Evolutionary conservation across 1,140 invertebrate species (phyloP).

Genomic region (Oedothorax gibbosus): DNA sequence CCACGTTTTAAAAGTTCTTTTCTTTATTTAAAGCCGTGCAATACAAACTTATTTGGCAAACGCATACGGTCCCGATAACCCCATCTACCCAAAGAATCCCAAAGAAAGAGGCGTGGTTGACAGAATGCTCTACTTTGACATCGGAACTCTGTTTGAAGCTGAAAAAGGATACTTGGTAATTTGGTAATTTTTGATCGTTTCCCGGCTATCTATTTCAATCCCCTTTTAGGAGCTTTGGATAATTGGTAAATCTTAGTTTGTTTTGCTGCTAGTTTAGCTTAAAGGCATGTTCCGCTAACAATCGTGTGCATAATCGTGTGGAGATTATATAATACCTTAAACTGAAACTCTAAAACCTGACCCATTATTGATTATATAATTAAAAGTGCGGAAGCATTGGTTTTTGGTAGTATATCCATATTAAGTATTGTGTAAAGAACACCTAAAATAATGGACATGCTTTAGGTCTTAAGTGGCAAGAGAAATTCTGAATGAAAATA

Average conservation of each 20-base stretch:
- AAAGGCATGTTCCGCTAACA: not conserved
- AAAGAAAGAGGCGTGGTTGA: slow-evolving; percentile 65
- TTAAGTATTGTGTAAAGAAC: too few relatives aligned
- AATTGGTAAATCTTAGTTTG: not conserved
- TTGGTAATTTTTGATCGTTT: too few relatives aligned
- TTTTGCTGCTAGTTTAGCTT: not conserved
- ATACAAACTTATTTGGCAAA: slow-evolving; percentile 66
- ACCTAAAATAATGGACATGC: too few relatives aligned
- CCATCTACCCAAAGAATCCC: slow-evolving; percentile 65
- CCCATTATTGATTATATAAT: too few relatives aligned
- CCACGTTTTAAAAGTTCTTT: too few relatives aligned
- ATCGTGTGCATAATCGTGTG: not conserved
- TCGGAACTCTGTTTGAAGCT: slow-evolving; percentile 59
- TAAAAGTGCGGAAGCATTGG: too few relatives aligned
- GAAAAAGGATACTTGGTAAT: slow-evolving; percentile 48
- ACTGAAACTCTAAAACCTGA: too few relatives aligned
- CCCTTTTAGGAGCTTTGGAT: too few relatives aligned
- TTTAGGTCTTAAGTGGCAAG: too few relatives aligned
- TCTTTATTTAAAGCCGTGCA: slow-evolving; percentile 63
- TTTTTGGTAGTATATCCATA: too few relatives aligned
- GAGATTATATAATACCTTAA: not conserved
- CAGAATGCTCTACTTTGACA: slow-evolving; percentile 66
- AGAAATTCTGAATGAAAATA: too few relatives aligned
- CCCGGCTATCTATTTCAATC: not conserved
- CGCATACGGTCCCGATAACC: slow-evolving; percentile 65